A percentile compares a stretch with the other conserved stretches of the same genome.
These are phyloP conservation scores for Dolichallabes microphthalmus DNA, from an alignment of 2,113 vertebrate species.

Conservation along the genomic window DNA sequence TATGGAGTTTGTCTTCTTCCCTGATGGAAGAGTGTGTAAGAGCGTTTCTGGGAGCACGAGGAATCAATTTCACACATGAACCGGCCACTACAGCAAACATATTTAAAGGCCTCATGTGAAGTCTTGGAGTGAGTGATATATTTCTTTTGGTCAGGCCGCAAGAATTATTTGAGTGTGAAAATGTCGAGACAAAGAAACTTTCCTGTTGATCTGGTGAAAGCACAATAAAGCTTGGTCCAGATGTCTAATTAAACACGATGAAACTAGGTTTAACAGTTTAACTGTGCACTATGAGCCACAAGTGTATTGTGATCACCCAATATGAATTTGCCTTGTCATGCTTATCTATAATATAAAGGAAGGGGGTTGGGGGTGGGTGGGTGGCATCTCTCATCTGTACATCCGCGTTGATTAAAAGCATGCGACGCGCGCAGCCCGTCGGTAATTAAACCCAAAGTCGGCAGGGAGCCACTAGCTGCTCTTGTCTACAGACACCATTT, in stretches of 20 bases:
- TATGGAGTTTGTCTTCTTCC: too few relatives aligned
- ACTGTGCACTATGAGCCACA: conserved; percentile 34
- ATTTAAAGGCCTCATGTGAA: too few relatives aligned
- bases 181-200: background rate
- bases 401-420: conserved; percentile 44
- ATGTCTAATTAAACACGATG: conserved; percentile 52
- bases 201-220: conserved; percentile 39
- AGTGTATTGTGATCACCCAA: conserved; percentile 44
- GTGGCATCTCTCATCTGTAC: conserved; percentile 9
- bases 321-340: conserved; percentile 36
- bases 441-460: conserved; percentile 40
- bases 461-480: conserved; percentile 62
- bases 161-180: conserved; percentile 39
- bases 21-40: too few relatives aligned
- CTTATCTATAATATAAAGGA: conserved; percentile 37
- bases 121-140: too few relatives aligned
- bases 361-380: background rate
- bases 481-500: conserved; percentile 73
- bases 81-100: too few relatives aligned
- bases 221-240: conserved; percentile 51
- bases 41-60: too few relatives aligned
- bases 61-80: too few relatives aligned
- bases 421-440: background rate
- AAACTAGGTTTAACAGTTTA: conserved; percentile 46
- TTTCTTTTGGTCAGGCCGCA: background rate